Evolutionary conservation across 2,888 invertebrate species (phyloP), one percentile per base, ranked within the genome.

Genomic region (Agriotes lineatus): DNA sequence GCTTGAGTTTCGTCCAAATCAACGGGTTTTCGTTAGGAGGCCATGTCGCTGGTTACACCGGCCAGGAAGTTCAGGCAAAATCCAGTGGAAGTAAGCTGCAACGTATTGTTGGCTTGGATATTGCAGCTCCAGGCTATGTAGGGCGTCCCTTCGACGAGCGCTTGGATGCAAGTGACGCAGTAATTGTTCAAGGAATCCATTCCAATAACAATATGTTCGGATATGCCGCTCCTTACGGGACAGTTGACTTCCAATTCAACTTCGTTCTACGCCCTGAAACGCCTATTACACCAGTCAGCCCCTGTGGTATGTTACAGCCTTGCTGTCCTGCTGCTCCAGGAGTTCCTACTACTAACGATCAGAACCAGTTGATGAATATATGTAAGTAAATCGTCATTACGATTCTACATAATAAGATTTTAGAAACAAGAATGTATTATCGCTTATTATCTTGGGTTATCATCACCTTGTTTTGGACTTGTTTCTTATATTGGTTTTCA

Each of bases 11-110:
- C 14, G 16, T 25, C 0, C 25, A 52, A 30, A 37, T 67, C 0
- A 56, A 44, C 18, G 67, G 67, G 20, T 60, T 60, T 37, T 67
- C 67, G 2, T 20, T 60, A 10, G 67, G 67, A 9, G 67, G 52
- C 10, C 67, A 67, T 4, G 25, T 67, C 1, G 44, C 54, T 7
- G 67, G 67, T 18, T 33, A 30, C 35, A 35, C 56, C 6, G 67
- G 67, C 1, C 60, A 61, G 45, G 6, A 20, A 7, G n/a, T 59
- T 12, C 44, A 33, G 37, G n/a, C 0, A 12, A 14, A 7, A 37
- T 35, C 54, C 1, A 18, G 18, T 3, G 52, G 42, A 0, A 0
- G 4, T 10, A 67, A 67, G 45, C 19, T 67, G 7, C 22, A 14
- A 7, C 42, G 44, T 1, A 60, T 67, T 16, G 44, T 52, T 45